These are phyloP conservation scores for Garra rufa DNA, from an alignment of 2,113 vertebrate genomes.

Conservation along the genomic window DNA sequence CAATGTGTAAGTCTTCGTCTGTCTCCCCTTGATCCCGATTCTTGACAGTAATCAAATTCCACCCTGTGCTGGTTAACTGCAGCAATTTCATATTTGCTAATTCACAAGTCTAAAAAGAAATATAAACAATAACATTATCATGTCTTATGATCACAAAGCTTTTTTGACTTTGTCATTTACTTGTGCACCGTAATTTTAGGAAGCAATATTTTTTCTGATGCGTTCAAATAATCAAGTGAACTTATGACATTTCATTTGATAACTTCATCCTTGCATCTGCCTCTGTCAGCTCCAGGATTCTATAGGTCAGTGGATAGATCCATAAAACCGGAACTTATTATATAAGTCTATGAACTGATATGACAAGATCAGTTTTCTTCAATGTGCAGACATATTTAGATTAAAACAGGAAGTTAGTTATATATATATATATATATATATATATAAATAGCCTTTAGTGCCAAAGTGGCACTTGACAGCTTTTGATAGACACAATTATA, in stretches of 20 bases:
- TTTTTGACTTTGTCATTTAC: neutral
- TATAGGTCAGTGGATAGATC: neutral
- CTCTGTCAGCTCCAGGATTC: neutral
- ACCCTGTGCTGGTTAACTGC: neutral
- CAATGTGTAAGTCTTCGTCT: neutral
- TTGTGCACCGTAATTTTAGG: neutral
- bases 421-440: no score
- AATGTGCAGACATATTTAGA: neutral
- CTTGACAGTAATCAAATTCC: neutral
- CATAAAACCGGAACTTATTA: neutral
- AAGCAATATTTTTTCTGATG: neutral
- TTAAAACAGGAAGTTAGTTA: neutral
- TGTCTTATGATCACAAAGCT: neutral
- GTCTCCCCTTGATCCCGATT: neutral
- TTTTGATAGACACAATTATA: neutral
- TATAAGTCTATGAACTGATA: neutral
- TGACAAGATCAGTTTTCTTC: neutral
- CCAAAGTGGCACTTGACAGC: neutral
- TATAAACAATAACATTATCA: neutral
- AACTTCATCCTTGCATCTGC: slow-evolving; percentile 6
- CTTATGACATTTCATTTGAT: slow-evolving; percentile 1
- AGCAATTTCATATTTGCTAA: neutral
- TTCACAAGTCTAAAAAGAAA: no score
- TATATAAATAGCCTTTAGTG: no score
- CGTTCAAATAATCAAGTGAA: neutral